phyloP scores from a whole-genome alignment of 2,113 vertebrate genomes.

The Catagonus wagneri region DNA sequence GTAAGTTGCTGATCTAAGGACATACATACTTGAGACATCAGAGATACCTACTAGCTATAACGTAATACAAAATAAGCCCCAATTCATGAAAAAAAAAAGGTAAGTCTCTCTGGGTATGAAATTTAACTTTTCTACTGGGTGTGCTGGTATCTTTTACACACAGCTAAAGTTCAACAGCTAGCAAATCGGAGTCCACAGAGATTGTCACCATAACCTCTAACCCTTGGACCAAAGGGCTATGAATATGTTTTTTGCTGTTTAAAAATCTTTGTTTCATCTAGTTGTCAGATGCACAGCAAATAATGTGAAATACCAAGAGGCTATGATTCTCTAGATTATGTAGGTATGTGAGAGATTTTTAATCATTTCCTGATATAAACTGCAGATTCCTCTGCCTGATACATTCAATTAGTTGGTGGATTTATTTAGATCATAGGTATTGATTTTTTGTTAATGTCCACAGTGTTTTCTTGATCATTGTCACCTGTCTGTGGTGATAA shows the following conservation, averaged over 20 bases:
- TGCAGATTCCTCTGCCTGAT: background rate
- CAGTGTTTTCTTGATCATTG: background rate
- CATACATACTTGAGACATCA: background rate
- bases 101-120: background rate
- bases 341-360: background rate
- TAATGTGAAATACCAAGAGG: background rate
- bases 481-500: background rate
- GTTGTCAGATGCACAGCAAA: background rate
- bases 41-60: background rate
- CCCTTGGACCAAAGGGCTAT: background rate
- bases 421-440: background rate
- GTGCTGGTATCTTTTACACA: background rate
- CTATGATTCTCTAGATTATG: background rate
- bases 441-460: background rate
- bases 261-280: background rate
- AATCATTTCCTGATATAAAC: background rate
- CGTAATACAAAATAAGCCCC: background rate
- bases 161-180: background rate
- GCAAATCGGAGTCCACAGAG: background rate
- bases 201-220: background rate
- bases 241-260: background rate
- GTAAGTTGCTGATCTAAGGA: background rate
- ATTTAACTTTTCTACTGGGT: background rate
- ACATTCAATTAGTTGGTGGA: background rate
- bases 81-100: background rate